Conservation (phyloP, 2,113 vertebrate species). For the Loxodonta africana region DNA sequence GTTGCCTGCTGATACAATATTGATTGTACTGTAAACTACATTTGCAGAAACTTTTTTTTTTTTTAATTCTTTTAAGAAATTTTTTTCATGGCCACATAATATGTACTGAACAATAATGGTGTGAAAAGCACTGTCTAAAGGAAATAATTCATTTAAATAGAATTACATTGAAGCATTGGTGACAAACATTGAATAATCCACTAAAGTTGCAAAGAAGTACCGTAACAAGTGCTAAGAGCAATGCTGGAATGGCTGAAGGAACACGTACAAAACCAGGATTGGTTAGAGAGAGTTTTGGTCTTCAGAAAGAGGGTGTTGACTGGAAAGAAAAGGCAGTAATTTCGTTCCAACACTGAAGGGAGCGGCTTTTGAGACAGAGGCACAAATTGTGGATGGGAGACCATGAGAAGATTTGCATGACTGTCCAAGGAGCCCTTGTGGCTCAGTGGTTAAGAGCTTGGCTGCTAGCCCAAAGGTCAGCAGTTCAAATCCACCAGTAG, state of each 20-base stretch:
- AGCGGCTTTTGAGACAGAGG: not conserved
- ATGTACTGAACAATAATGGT: not conserved
- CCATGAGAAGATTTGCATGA: not conserved
- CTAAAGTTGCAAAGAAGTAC: not conserved
- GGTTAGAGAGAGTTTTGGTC: not conserved
- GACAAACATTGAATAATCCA: slow-evolving; percentile 59
- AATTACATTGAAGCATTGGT: not conserved
- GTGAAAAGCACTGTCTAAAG: not conserved
- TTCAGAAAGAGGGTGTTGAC: not conserved
- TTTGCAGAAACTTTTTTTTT: not conserved
- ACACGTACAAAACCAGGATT: not conserved
- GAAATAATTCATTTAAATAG: not conserved
- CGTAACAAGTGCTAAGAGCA: slow-evolving; percentile 63
- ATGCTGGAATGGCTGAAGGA: not conserved
- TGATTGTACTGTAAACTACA: not conserved
- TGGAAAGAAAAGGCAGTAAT: not conserved
- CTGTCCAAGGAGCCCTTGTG: not conserved
- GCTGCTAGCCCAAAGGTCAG: too few species aligned
- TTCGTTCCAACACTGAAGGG: not conserved
- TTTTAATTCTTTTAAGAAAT: not conserved
- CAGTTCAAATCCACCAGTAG: too few species aligned
- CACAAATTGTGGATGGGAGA: not conserved
- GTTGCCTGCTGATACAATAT: not conserved
- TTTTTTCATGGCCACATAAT: not conserved
- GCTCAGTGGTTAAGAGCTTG: too few species aligned